Evolutionary conservation across 2,797 vertebrate genomes (phyloP), one percentile per base, ranked within the genome.

Genomic region (Hypotaenidia philippensis): DNA sequence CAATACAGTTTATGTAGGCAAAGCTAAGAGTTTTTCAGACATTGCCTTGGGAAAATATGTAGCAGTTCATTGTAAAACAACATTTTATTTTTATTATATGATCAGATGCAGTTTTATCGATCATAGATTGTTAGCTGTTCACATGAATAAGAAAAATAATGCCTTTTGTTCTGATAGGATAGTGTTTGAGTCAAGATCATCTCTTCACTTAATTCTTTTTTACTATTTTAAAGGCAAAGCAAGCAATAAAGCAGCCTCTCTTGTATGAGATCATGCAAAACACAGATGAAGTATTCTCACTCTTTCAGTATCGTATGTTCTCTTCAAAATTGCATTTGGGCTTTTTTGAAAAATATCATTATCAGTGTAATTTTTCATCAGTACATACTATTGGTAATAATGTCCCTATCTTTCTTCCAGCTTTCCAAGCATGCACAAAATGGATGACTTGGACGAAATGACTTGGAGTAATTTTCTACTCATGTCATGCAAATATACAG

Each of bases 161-260:
- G 2, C 0, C 8, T 32, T 76, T 52, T 61, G 0, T 68, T 84
- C 59, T 64, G 21, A n/a, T 17, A 50, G 5, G 7, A 36, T 18
- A 40, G 5, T 44, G 9, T 17, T 72, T 65, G 20, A 68, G 26
- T 64, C 9, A 31, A 53, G 22, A 60, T 25, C 22, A 52, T 32
- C 19, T 68, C 38, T 8, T 40, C 17, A 49, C 3, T 1, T 29
- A 57, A 49, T 1, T 36, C 36, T 36, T 4, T 29, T 2, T 36
- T 79, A 68, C 4, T 52, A 3, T 47, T 82, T 87, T 82, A 82
- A 76, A 65, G 23, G 50, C 10, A 72, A 91, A 64, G 5, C 4
- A 47, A n/a, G 21, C 23, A 70, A 60, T 47, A 70, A 74, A 63
- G 5, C 21, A 81, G 21, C 41, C 41, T 41, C 17, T 18, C 41